Evolutionary conservation across 1,140 invertebrate genomes (phyloP), one percentile per base, ranked within the genome.

Genomic region (Sipha flava): DNA sequence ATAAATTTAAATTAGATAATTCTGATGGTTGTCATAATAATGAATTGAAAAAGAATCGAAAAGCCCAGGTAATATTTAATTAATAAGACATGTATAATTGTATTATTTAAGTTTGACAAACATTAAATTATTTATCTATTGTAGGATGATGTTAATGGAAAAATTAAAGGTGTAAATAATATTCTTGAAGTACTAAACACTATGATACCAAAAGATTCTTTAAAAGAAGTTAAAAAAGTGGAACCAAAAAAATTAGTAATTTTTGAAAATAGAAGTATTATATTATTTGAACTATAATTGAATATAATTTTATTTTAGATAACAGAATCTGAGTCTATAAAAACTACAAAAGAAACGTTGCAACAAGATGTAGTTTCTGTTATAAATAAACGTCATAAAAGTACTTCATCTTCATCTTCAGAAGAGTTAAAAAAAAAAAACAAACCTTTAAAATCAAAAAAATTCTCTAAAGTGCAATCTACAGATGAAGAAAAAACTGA

Each of bases 31-130:
- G 14, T 18, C 34, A 43, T 77, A 77, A 77, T 77, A 47, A 16
- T 59, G 73, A 77, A 77, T 43, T 77, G 16, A 77, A 77, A 77
- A 54, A 77, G n/a, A 77, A 77, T 77, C 57, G 73, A 57, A 77
- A 77, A 54, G 73, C 49, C 29, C 73, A 77, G 34, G 73, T 77
- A 77, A 40, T 47, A 70, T 26, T 34, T 57, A 16, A 57, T 57
- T 64, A 21, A 37, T 34, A 3, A 29, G 29, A 45, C 21, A 34
- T 21, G 2, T 37, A n/a, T 29, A 23, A 29, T 29, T 72, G 29
- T 26, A 49, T 5, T 34, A 10, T 9, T 72, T 9, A 21, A 43
- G 5, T 7, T n/a, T 21, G 23, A 54, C 9, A 21, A 10, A 54
- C 37, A 23, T 23, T 54, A n/a, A n/a, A 1, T 68, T 18, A 3